Percentiles rank a stretch among this genome's conserved stretches.
Conservation (phyloP, 2,113 vertebrate genomes). For the Dipodomys stephensi region DNA sequence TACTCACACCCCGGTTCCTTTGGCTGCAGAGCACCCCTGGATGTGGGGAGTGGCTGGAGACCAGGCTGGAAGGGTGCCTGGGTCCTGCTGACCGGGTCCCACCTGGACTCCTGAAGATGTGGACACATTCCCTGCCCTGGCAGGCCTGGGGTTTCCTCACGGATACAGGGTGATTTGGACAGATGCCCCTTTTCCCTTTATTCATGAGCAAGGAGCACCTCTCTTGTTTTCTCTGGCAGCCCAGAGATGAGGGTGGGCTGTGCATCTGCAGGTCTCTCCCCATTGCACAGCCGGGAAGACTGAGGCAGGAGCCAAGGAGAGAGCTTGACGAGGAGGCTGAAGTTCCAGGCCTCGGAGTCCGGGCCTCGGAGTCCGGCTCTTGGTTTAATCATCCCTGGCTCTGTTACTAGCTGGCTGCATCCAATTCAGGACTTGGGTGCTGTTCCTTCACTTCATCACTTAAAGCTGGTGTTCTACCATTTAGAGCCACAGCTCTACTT, state of each 20-base stretch:
- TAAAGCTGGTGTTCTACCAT: too few species aligned
- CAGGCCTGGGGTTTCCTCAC: not conserved
- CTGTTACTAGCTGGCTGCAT: too few species aligned
- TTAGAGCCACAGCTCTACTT: too few species aligned
- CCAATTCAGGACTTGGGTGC: too few species aligned
- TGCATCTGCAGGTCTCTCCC: not conserved
- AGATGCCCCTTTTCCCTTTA: not conserved
- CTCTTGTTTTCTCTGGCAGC: too few species aligned
- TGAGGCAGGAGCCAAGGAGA: not conserved
- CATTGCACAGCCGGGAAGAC: slow-evolving; percentile 12
- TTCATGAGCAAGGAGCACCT: not conserved
- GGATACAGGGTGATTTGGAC: not conserved
- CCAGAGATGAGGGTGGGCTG: not conserved
- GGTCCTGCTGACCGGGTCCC: not conserved
- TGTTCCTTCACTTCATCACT: too few species aligned
- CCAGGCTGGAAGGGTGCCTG: not conserved
- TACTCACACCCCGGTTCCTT: slow-evolving; percentile 47
- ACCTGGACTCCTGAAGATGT: not conserved
- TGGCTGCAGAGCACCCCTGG: slow-evolving; percentile 40
- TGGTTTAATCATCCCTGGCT: not conserved
- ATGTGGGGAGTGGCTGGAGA: not conserved
- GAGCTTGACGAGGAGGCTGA: accelerated
- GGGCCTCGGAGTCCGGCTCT: not conserved
- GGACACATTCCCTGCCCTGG: not conserved
- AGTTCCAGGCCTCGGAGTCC: not conserved